A percentile compares a stretch with the other conserved stretches of the same genome.
phyloP scores from a whole-genome alignment of 2,797 vertebrate genomes.

The Leptoclinus maculatus region DNA sequence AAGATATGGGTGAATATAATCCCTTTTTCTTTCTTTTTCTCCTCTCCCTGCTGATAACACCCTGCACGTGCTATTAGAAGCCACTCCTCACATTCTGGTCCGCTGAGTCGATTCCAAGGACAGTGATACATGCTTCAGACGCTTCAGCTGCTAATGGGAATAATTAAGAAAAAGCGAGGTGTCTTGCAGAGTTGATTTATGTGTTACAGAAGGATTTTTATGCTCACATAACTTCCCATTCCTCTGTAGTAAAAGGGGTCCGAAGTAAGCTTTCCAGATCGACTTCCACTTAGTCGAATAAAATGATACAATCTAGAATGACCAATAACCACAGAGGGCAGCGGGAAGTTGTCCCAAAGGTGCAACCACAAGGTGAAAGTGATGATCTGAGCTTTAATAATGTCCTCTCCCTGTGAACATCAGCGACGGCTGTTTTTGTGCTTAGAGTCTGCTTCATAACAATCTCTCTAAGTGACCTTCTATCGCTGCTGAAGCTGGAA shows the following conservation, averaged over 20 bases:
- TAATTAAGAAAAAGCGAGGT: constrained; percentile 80
- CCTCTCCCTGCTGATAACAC: constrained; percentile 32
- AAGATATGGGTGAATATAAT: constrained; percentile 32
- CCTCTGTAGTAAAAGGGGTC: constrained; percentile 21
- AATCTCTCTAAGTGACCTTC: constrained; percentile 44
- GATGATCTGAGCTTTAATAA: constrained; percentile 67
- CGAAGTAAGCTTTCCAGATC: constrained; percentile 48
- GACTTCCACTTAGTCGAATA: constrained; percentile 73
- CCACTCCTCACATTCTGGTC: constrained; percentile 55
- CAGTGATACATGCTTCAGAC: constrained; percentile 78
- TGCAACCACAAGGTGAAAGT: constrained; percentile 66
- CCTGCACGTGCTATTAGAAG: constrained; percentile 54
- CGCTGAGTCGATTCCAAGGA: constrained; percentile 69
- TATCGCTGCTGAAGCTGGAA: neutral
- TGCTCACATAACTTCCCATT: constrained; percentile 50
- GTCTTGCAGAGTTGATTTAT: constrained; percentile 71
- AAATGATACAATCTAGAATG: constrained; percentile 59
- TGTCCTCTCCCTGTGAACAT: constrained; percentile 28
- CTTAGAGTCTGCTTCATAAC: constrained; percentile 7
- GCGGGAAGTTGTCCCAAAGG: constrained; percentile 55
- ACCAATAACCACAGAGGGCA: constrained; percentile 61
- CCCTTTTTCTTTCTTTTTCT: constrained; percentile 27
- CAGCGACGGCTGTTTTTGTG: constrained; percentile 16
- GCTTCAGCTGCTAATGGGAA: constrained; percentile 69
- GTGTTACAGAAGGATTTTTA: constrained; percentile 44